phyloP scores from a whole-genome alignment of 1,140 invertebrate genomes.

The Carposina sasakii region DNA sequence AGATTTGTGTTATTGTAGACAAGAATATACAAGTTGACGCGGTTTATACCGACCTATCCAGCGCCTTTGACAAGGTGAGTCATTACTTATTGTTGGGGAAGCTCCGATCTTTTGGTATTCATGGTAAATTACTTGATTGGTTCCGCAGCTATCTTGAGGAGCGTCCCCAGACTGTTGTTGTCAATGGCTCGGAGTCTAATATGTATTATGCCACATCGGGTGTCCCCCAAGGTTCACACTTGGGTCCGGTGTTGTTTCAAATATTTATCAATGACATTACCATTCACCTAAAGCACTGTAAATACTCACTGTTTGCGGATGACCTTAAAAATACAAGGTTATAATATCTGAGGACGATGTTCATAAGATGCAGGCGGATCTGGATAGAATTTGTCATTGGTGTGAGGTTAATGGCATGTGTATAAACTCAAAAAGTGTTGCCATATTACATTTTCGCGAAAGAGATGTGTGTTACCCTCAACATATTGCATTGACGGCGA shows the following conservation, averaged over 20 bases:
- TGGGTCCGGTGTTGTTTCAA: constrained; percentile 36
- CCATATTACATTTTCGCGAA: neutral
- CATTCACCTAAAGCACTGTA: constrained; percentile 5
- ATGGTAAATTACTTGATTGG: neutral
- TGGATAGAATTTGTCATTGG: neutral
- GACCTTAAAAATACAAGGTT: constrained; percentile 17
- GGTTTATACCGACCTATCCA: neutral
- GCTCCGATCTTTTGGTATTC: neutral
- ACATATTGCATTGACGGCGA: neutral
- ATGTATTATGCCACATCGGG: constrained; percentile 22
- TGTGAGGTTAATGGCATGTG: neutral
- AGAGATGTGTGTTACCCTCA: neutral
- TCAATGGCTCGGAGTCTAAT: constrained; percentile 14
- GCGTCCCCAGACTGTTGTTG: constrained; percentile 3
- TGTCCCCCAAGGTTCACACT: constrained; percentile 38
- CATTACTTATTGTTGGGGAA: neutral
- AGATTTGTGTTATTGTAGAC: neutral
- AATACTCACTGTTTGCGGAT: constrained; percentile 7
- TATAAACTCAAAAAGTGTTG: neutral
- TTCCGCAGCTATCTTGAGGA: neutral
- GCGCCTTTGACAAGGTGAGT: neutral
- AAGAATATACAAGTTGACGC: neutral
- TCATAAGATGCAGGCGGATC: neutral
- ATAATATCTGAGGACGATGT: neutral
- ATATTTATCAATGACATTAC: constrained; percentile 36